A percentile compares a stretch with the other conserved stretches of the same genome.
Evolutionary conservation across 2,888 invertebrate genomes (phyloP).

Genomic region (Anthrax anthrax): DNA sequence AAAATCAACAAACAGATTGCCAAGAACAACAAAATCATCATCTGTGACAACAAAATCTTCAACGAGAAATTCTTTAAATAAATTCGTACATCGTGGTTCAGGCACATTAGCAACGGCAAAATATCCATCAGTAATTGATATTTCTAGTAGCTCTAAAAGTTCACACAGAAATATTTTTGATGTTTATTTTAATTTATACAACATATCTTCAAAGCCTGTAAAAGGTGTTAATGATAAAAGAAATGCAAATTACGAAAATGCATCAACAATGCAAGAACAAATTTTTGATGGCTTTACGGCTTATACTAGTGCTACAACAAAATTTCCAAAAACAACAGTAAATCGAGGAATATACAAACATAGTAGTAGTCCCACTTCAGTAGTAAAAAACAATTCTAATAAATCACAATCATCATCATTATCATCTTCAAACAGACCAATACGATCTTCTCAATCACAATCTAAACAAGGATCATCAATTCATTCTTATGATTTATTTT

Average conservation of each 20-base stretch:
- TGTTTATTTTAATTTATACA: neutral
- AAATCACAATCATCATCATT: too few relatives aligned
- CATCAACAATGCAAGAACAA: neutral
- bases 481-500: too few relatives aligned
- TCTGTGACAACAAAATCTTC: conserved; percentile 4
- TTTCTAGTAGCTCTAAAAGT: conserved; percentile 12
- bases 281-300: neutral
- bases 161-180: conserved; percentile 1
- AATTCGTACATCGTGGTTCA: too few relatives aligned
- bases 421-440: too few relatives aligned
- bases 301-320: conserved; percentile 4
- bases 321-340: conserved; percentile 1
- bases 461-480: too few relatives aligned
- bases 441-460: too few relatives aligned
- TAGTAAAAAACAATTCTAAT: too few relatives aligned
- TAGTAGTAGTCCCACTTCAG: too few relatives aligned
- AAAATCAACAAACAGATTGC: neutral
- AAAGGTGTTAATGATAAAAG: neutral
- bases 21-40: neutral
- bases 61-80: neutral
- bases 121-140: too few relatives aligned
- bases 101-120: neutral
- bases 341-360: too few relatives aligned
- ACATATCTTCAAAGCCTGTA: neutral
- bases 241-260: neutral